Base-by-base conservation (phyloP, 2,888 invertebrate species). In the Caenorhabditis drosophilae region DNA sequence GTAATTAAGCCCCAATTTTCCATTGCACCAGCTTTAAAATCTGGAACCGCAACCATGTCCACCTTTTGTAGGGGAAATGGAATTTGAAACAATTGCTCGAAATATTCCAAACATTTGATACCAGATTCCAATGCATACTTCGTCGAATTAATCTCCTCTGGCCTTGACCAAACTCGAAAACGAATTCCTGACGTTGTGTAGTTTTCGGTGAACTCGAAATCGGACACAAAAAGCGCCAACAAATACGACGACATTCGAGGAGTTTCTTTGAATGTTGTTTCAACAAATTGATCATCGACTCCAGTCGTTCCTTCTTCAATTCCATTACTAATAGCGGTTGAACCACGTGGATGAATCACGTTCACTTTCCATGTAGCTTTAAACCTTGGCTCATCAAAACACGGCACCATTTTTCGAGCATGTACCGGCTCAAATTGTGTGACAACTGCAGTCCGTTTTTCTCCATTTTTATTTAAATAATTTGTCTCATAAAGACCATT, bases 1-100 rank as follows among this genome's bases (percentile, higher is more conserved):
- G 95, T 95, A 4, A 97, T 91, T 40, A 97, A 86, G 1, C 91
- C 91, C 96, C 96, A 92, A 86, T 95, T 90, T 84, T 96, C 96
- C 89, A 96, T 96, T 0, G 96, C 96, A 0, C 95, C 95, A 9
- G 89, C 89, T 0, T 89, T 54, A 89, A 93, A 93, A 84, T 93
- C 93, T 0, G 93, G 93, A 58, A 94, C 85, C 0, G 92, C 93
- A n/a, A 92, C 88, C 84, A 91, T 87, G 85, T 92, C 92, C 83
- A 93, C 86, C 87, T 96, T 96, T 4, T 92, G 92, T 40, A 95
- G 85, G 0, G 93, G 93, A 85, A 92, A 96, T n/a, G 89, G 86
- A 52, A 92, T 89, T 72, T 89, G 87, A 84, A 93, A 96, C 82
- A 92, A 91, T n/a, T 89, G 85, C 50, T 92, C 90, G 83, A 91